Evolutionary conservation across 2,888 invertebrate genomes (phyloP).

Genomic region (Apotomis capreana): DNA sequence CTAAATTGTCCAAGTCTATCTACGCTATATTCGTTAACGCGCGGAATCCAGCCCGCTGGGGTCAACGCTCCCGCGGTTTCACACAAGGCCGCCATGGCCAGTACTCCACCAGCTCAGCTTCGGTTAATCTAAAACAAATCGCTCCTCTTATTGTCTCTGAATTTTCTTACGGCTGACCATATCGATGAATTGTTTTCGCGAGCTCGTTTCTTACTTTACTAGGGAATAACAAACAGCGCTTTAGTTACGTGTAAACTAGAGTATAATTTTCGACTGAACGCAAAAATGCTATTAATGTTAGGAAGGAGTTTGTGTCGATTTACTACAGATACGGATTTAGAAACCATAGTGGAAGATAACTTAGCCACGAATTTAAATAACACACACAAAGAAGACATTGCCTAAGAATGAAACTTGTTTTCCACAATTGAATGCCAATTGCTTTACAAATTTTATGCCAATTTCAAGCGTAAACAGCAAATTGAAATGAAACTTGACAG

Average conservation of each 20-base stretch:
- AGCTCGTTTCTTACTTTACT: not conserved
- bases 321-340: not conserved
- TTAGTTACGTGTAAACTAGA: not conserved
- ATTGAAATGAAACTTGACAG: too few relatives aligned
- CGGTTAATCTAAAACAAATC: conserved; percentile 25
- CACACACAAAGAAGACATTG: too few relatives aligned
- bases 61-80: conserved; percentile 60
- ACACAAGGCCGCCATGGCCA: conserved; percentile 61
- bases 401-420: too few relatives aligned
- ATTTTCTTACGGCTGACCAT: conserved; percentile 8
- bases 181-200: not conserved
- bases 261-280: not conserved
- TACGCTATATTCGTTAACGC: conserved; percentile 50
- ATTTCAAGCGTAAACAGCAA: too few relatives aligned
- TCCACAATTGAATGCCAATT: too few relatives aligned
- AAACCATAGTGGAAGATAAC: not conserved
- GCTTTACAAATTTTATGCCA: too few relatives aligned
- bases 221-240: not conserved
- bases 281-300: not conserved
- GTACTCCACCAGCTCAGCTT: conserved; percentile 30
- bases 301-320: not conserved
- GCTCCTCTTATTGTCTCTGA: conserved; percentile 14
- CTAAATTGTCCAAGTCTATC: conserved; percentile 43
- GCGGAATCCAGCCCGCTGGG: conserved; percentile 60
- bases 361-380: too few relatives aligned